Evolutionary conservation across 2,888 invertebrate species (phyloP).

Genomic region (Caenorhabditis sp.): DNA sequence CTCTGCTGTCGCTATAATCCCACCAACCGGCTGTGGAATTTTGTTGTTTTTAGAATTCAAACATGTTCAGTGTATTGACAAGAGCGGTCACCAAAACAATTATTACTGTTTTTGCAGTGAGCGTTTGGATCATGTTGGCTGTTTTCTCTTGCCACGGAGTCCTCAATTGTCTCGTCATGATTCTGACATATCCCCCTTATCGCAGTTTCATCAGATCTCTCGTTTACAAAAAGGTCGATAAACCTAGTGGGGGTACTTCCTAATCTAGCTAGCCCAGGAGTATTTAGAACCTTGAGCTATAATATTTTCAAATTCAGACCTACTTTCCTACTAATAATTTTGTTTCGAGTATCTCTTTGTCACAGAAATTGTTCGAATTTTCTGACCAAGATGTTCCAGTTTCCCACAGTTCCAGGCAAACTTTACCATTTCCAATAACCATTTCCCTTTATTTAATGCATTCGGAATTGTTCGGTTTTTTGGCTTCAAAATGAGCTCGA

Average conservation of each 20-base stretch:
- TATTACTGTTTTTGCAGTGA: slow-evolving; percentile 11
- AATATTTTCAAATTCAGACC: no score
- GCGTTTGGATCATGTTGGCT: slow-evolving; percentile 20
- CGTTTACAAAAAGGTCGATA: no score
- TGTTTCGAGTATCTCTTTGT: no score
- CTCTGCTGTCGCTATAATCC: slow-evolving; percentile 24
- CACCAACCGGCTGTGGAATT: slow-evolving; percentile 30
- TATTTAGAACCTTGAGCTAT: no score
- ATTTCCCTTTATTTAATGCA: neutral
- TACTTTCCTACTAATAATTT: no score
- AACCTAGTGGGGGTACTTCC: no score
- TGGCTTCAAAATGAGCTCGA: neutral
- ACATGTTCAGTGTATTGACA: slow-evolving; percentile 40
- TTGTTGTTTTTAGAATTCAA: slow-evolving; percentile 21
- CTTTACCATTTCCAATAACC: no score
- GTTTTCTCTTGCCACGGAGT: slow-evolving; percentile 29
- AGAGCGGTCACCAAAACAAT: no score
- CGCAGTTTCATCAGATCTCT: slow-evolving; percentile 10
- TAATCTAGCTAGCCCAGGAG: no score
- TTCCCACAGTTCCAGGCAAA: no score
- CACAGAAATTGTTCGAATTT: no score
- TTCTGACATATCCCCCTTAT: slow-evolving; percentile 42
- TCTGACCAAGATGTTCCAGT: no score
- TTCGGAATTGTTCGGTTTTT: neutral
- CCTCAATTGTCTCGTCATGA: slow-evolving; percentile 46